These are phyloP conservation scores for Drosophila putrida DNA, from an alignment of 2,888 invertebrate species.

Conservation along the genomic window DNA sequence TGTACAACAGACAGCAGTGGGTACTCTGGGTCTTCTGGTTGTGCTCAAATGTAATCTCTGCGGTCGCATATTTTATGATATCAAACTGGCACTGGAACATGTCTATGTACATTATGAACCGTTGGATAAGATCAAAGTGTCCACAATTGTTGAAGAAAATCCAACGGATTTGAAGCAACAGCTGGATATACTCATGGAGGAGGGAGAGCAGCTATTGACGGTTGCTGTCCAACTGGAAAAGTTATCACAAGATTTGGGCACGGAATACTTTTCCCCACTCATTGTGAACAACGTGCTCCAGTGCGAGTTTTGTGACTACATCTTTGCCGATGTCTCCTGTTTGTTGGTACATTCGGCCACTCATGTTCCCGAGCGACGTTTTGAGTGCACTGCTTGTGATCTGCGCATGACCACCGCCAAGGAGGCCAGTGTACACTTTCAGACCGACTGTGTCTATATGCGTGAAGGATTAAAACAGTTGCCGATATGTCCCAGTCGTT, in stretches of 20 bases:
- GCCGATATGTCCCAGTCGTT: constrained; percentile 70
- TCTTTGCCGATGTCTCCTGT: constrained; percentile 86
- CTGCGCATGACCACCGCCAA: constrained; percentile 86
- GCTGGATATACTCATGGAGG: constrained; percentile 14
- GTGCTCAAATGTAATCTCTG: constrained; percentile 83
- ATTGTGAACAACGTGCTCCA: constrained; percentile 86
- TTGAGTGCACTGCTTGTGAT: constrained; percentile 85
- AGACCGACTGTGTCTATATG: constrained; percentile 85
- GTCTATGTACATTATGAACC: constrained; percentile 68
- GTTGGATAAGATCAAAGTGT: neutral
- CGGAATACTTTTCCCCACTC: constrained; percentile 55
- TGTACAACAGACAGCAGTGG: constrained; percentile 24
- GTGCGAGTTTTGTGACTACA: constrained; percentile 88
- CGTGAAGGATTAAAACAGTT: constrained; percentile 78
- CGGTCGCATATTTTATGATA: constrained; percentile 81
- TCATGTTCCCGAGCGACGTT: constrained; percentile 80
- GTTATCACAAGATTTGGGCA: constrained; percentile 9
- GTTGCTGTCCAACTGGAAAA: constrained; percentile 44
- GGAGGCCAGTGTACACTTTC: constrained; percentile 87
- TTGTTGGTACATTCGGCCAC: constrained; percentile 84
- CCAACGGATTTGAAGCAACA: constrained; percentile 20
- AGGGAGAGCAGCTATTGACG: constrained; percentile 29
- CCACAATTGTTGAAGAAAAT: neutral
- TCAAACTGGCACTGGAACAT: constrained; percentile 73
- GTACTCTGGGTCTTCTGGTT: constrained; percentile 68